Conservation (phyloP, 2,797 vertebrate species). For the Avahi laniger region DNA sequence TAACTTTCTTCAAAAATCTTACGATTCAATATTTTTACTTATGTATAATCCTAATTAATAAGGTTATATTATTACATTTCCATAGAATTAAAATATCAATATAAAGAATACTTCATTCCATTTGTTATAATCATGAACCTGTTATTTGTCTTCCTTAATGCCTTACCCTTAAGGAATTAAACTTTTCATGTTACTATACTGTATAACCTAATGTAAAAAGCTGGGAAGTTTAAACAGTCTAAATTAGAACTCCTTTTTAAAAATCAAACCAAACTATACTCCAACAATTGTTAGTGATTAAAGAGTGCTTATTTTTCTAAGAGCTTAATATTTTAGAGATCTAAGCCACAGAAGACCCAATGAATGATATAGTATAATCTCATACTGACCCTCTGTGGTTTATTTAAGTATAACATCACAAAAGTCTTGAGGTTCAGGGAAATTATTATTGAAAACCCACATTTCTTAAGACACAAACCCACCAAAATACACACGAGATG, state of each 20-base stretch:
- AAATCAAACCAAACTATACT: constrained; percentile 41
- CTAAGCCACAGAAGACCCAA: constrained; percentile 18
- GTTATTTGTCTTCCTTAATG: constrained; percentile 13
- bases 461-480: constrained; percentile 15
- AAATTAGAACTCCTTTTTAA: constrained; percentile 44
- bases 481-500: not conserved
- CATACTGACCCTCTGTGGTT: constrained; percentile 78
- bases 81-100: not conserved
- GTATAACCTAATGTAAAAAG: not conserved
- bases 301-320: constrained; percentile 28
- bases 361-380: not conserved
- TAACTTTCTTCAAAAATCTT: not conserved
- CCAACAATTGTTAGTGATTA: constrained; percentile 42
- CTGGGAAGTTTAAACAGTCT: not conserved
- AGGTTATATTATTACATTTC: not conserved
- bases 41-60: constrained; percentile 35
- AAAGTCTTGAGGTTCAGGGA: not conserved
- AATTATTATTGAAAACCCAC: not conserved
- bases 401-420: constrained; percentile 46
- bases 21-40: constrained; percentile 22
- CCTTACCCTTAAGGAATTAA: constrained; percentile 9
- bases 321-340: constrained; percentile 32
- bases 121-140: not conserved
- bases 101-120: constrained; percentile 8
- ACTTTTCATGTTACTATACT: not conserved